These are phyloP conservation scores for Pelobates cultripes DNA, from an alignment of 2,797 vertebrate species.

Conservation along the genomic window DNA sequence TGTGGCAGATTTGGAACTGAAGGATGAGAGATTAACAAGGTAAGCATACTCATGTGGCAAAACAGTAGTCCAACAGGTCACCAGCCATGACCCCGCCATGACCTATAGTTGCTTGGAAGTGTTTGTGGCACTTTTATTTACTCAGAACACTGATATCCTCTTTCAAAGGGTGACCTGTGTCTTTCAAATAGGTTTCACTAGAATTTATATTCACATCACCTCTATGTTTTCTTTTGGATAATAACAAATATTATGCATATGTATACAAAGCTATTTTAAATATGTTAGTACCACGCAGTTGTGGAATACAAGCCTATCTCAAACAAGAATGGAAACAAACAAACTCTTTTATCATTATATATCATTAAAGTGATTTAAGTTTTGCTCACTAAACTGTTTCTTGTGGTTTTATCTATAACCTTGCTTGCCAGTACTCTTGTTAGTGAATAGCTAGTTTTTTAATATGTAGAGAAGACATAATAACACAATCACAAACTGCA, in stretches of 20 bases:
- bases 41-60: constrained; percentile 72
- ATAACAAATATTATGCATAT: background rate
- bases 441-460: too few relatives aligned
- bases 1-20: constrained; percentile 93
- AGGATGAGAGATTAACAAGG: constrained; percentile 96
- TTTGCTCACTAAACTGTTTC: too few relatives aligned
- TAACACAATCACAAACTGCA: too few relatives aligned
- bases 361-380: too few relatives aligned
- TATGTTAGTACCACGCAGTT: too few relatives aligned
- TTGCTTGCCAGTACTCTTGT: too few relatives aligned
- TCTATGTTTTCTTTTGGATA: constrained; percentile 20
- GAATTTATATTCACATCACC: constrained; percentile 12
- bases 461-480: too few relatives aligned
- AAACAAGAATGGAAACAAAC: too few relatives aligned
- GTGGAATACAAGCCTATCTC: too few relatives aligned
- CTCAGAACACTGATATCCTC: constrained; percentile 83
- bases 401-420: too few relatives aligned
- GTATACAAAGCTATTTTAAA: too few relatives aligned
- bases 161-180: constrained; percentile 78
- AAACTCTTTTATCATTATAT: too few relatives aligned
- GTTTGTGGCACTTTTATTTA: constrained; percentile 82
- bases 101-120: constrained; percentile 85
- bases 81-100: constrained; percentile 79
- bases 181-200: constrained; percentile 67
- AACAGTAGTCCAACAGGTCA: constrained; percentile 73